These are phyloP conservation scores for Gallinago media DNA, from an alignment of 2,113 vertebrate species.

Conservation along the genomic window DNA sequence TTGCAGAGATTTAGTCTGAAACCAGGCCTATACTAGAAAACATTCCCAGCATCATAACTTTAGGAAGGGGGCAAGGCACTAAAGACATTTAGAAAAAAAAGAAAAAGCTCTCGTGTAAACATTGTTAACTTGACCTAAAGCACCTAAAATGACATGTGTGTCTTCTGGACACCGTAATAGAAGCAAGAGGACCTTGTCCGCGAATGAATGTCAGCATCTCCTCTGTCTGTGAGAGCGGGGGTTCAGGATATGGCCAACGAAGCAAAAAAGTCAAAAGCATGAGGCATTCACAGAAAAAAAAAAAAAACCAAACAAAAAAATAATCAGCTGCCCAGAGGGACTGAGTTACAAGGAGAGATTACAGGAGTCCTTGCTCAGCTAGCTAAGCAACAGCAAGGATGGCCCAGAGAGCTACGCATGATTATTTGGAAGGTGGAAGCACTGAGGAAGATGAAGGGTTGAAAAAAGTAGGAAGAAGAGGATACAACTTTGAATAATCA, in stretches of 20 bases:
- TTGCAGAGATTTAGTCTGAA: background rate
- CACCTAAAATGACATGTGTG: background rate
- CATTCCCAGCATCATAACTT: background rate
- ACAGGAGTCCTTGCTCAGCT: background rate
- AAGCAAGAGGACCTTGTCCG: fast-evolving
- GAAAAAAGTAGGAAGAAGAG: background rate
- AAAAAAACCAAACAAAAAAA: background rate
- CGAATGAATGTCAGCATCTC: background rate
- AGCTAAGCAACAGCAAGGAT: background rate
- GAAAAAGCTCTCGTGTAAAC: background rate
- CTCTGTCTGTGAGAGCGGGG: background rate
- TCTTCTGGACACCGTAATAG: background rate
- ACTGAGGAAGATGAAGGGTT: background rate
- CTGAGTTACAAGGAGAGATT: background rate
- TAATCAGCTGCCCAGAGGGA: background rate
- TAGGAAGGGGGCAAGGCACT: background rate
- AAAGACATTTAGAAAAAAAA: background rate
- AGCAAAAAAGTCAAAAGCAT: background rate
- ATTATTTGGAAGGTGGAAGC: background rate
- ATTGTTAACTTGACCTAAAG: background rate
- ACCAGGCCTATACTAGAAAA: background rate
- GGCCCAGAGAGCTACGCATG: background rate
- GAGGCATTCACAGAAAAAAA: background rate
- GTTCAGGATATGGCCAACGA: background rate
- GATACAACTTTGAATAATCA: background rate